These are phyloP conservation scores for Nasua narica DNA, from an alignment of 2,797 vertebrate species.

Conservation along the genomic window DNA sequence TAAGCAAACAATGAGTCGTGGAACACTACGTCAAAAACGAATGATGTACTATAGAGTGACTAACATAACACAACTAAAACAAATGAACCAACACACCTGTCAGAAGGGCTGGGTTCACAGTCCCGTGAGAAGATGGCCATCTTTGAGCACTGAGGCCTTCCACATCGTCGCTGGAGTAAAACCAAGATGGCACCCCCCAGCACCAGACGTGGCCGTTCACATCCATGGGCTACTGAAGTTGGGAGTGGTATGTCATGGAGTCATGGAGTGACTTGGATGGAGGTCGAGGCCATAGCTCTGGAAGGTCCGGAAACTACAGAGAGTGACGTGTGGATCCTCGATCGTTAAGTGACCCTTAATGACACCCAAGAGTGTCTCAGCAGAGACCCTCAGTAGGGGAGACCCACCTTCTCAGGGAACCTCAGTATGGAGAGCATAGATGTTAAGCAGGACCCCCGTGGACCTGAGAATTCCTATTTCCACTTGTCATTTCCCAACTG, in stretches of 20 bases:
- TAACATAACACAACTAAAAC: too few species aligned
- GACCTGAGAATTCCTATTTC: not conserved
- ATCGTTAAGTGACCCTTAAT: not conserved
- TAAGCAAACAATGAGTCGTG: too few species aligned
- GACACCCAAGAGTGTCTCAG: too few species aligned
- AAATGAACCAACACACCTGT: not conserved
- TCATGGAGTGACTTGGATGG: not conserved
- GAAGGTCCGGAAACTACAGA: not conserved
- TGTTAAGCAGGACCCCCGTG: not conserved
- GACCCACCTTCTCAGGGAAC: not conserved
- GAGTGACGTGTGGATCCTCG: not conserved
- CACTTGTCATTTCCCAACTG: not conserved
- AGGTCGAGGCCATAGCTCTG: not conserved
- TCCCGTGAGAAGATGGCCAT: too few species aligned
- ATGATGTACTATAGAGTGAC: too few species aligned
- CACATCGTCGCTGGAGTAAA: rapidly evolving
- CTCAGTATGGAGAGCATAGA: rapidly evolving
- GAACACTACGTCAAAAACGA: too few species aligned
- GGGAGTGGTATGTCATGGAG: not conserved
- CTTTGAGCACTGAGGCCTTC: not conserved
- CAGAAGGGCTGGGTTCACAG: not conserved
- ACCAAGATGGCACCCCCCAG: rapidly evolving
- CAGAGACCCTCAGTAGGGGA: not conserved
- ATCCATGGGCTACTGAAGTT: not conserved
- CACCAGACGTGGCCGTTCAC: not conserved